Percentiles rank a stretch among this genome's conserved stretches.
Conservation (phyloP, 2,113 vertebrate species). For the Tychaedon coryphoeus region DNA sequence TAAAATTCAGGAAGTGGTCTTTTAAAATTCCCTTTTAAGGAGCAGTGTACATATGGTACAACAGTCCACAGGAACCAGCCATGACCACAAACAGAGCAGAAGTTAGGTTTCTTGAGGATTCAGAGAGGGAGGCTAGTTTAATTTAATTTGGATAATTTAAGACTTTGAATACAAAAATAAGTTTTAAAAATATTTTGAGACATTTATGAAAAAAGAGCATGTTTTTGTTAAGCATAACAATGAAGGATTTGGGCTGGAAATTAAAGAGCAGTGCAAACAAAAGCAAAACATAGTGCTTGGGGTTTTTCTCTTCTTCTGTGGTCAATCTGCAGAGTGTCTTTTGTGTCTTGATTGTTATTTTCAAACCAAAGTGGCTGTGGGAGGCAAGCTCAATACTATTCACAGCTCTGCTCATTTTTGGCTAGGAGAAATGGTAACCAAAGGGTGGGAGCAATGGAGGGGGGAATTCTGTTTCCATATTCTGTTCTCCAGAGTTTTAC, state of each 20-base stretch:
- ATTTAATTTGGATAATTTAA: constrained; percentile 33
- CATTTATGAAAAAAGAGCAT: constrained; percentile 10
- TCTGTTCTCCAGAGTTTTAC: background rate
- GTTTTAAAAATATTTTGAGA: constrained; percentile 59
- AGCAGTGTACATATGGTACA: rapidly evolving
- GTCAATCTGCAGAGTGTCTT: constrained; percentile 49
- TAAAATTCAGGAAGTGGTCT: background rate
- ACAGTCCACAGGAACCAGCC: background rate
- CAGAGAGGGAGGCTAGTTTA: background rate
- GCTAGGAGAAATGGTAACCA: background rate
- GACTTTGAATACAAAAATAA: constrained; percentile 32
- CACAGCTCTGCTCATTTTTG: background rate
- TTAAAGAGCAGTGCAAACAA: constrained; percentile 41
- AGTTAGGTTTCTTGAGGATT: constrained; percentile 8
- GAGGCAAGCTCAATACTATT: background rate
- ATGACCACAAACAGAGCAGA: background rate
- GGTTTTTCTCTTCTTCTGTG: constrained; percentile 58
- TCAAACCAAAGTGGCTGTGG: background rate
- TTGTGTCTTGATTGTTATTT: constrained; percentile 40
- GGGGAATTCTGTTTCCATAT: background rate
- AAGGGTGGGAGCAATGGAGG: background rate
- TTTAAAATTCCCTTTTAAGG: background rate
- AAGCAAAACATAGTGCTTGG: constrained; percentile 42
- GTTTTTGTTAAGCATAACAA: constrained; percentile 45
- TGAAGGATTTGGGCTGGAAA: constrained; percentile 37